phyloP scores from a whole-genome alignment of 2,888 invertebrate species.

The Phalera bucephala region DNA sequence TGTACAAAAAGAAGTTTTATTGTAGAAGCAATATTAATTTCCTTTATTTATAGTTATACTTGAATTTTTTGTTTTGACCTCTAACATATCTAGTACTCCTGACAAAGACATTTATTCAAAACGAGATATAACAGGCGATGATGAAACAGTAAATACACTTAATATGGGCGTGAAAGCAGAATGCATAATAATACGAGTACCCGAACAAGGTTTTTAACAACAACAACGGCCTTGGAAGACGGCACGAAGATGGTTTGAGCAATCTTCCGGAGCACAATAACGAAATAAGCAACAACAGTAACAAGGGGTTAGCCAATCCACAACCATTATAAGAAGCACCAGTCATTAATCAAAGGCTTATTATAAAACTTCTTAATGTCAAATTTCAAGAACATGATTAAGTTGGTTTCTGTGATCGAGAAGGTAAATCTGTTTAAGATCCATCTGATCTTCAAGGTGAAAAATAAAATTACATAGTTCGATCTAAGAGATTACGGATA shows the following conservation, averaged over 20 bases:
- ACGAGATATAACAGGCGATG: too few species aligned
- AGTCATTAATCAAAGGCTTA: constrained; percentile 53
- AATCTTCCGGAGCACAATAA: constrained; percentile 39
- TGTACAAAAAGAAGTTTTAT: too few species aligned
- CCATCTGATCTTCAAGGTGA: constrained; percentile 20
- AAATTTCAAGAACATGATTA: constrained; percentile 40
- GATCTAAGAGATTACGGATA: constrained; percentile 1
- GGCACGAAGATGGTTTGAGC: constrained; percentile 49
- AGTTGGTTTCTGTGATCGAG: constrained; percentile 13
- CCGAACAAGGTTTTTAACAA: constrained; percentile 59
- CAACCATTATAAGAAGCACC: constrained; percentile 36
- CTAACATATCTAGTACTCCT: too few species aligned
- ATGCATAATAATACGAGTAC: constrained; percentile 15
- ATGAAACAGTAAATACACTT: constrained; percentile 21
- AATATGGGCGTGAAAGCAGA: constrained; percentile 51
- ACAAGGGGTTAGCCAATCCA: constrained; percentile 47
- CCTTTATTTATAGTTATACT: too few species aligned
- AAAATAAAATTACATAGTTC: constrained; percentile 5
- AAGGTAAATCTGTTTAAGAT: constrained; percentile 28
- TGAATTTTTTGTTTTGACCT: too few species aligned
- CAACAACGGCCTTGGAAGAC: constrained; percentile 58
- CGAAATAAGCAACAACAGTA: constrained; percentile 36
- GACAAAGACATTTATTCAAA: too few species aligned
- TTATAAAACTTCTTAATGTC: constrained; percentile 44
- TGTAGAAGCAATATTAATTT: too few species aligned